Conservation (phyloP, 2,888 invertebrate species). For the Drosophila borborema region DNA sequence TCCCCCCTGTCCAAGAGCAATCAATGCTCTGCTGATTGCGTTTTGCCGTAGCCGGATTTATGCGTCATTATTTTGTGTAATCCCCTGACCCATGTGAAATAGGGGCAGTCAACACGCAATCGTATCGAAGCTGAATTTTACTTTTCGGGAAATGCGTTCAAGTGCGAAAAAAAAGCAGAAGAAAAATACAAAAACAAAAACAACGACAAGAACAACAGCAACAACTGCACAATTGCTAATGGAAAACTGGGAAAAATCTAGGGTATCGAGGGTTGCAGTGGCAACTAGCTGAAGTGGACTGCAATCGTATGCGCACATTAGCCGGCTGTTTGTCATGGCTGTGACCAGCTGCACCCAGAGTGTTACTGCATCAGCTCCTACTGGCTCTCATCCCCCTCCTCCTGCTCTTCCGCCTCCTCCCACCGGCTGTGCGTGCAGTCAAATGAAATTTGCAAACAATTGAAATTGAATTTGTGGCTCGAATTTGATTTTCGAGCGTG, state of each 20-base stretch:
- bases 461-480: slow-evolving; percentile 69
- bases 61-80: slow-evolving; percentile 74
- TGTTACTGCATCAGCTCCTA: slow-evolving; percentile 13
- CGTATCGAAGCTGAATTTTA: slow-evolving; percentile 48
- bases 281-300: slow-evolving; percentile 1
- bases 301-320: slow-evolving; percentile 62
- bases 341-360: slow-evolving; percentile 48
- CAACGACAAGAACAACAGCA: not conserved
- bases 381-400: not conserved
- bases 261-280: slow-evolving; percentile 10
- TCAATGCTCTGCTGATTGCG: slow-evolving; percentile 66
- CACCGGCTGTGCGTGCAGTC: not conserved
- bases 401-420: not conserved
- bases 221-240: slow-evolving; percentile 46
- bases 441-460: slow-evolving; percentile 78
- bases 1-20: slow-evolving; percentile 45
- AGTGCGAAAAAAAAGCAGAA: slow-evolving; percentile 57
- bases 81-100: slow-evolving; percentile 76
- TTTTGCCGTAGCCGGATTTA: slow-evolving; percentile 63
- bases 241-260: slow-evolving; percentile 43
- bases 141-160: slow-evolving; percentile 51
- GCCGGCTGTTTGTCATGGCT: slow-evolving; percentile 72
- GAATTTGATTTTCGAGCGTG: slow-evolving; percentile 54
- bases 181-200: slow-evolving; percentile 34
- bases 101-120: slow-evolving; percentile 76